Conservation (phyloP, 2,888 invertebrate genomes). For the Sphinx pinastri region DNA sequence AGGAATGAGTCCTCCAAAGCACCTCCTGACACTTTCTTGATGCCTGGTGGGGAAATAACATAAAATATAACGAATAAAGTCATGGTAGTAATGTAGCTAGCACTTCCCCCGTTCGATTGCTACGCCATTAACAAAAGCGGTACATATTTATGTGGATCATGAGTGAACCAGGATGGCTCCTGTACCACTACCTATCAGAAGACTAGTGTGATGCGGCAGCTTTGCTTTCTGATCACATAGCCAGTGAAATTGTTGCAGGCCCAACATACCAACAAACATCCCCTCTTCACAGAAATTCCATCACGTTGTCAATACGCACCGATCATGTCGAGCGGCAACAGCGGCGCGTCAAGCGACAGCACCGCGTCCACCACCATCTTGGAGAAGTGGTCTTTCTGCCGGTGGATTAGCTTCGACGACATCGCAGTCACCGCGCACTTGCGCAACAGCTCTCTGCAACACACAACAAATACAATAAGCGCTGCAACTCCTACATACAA, state of each 20-base stretch:
- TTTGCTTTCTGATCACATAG: no score
- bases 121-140: no score
- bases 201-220: no score
- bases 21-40: slow-evolving; percentile 96
- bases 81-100: neutral
- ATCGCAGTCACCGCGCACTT: slow-evolving; percentile 98
- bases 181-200: no score
- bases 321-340: slow-evolving; percentile 98
- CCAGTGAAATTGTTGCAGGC: no score
- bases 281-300: no score
- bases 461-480: neutral
- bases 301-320: slow-evolving; percentile 68
- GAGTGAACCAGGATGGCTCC: no score
- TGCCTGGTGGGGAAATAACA: slow-evolving; percentile 76
- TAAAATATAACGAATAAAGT: neutral
- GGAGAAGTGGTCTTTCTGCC: slow-evolving; percentile 97
- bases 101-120: no score
- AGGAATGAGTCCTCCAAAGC: slow-evolving; percentile 94
- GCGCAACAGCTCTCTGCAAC: slow-evolving; percentile 83
- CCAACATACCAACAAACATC: neutral
- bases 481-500: no score
- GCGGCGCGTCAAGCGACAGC: slow-evolving; percentile 89
- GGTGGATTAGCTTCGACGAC: slow-evolving; percentile 98
- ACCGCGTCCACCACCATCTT: slow-evolving; percentile 99
- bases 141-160: no score